phyloP scores from a whole-genome alignment of 2,113 vertebrate species.

The Antechinus flavipes region DNA sequence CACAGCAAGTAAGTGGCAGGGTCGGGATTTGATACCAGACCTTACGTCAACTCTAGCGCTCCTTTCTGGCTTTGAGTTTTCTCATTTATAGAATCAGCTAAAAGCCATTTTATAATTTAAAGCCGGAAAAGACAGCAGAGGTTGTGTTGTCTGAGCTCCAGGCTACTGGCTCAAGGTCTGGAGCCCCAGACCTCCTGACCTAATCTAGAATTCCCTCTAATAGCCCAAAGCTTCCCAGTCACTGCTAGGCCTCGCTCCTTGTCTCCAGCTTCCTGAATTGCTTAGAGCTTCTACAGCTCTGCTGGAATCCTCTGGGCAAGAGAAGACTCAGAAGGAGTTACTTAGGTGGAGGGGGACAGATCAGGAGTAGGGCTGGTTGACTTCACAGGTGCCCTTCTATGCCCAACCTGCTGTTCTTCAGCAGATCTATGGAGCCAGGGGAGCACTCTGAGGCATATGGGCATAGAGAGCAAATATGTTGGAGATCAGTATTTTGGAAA shows the following conservation, averaged over 20 bases:
- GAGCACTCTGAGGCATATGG: not conserved
- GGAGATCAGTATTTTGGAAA: too few relatives aligned
- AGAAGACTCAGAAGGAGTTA: not conserved
- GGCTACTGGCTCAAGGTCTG: not conserved
- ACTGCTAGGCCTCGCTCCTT: not conserved
- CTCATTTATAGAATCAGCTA: not conserved
- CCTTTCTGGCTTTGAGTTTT: not conserved
- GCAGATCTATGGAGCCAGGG: not conserved
- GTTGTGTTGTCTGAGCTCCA: not conserved
- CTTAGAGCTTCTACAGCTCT: not conserved
- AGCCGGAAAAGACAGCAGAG: not conserved
- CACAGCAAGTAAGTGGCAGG: not conserved
- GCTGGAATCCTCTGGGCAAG: not conserved
- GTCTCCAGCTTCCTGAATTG: not conserved
- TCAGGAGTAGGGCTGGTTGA: not conserved
- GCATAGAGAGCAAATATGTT: not conserved
- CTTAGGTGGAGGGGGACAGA: not conserved
- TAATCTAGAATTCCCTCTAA: not conserved
- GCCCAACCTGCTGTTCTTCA: not conserved
- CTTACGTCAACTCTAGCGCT: not conserved
- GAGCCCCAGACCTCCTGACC: not conserved
- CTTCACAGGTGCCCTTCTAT: not conserved
- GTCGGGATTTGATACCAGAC: not conserved
- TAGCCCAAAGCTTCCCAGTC: not conserved
- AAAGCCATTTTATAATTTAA: not conserved